phyloP scores from a whole-genome alignment of 2,888 invertebrate genomes.

The Osedax frankpressi region DNA sequence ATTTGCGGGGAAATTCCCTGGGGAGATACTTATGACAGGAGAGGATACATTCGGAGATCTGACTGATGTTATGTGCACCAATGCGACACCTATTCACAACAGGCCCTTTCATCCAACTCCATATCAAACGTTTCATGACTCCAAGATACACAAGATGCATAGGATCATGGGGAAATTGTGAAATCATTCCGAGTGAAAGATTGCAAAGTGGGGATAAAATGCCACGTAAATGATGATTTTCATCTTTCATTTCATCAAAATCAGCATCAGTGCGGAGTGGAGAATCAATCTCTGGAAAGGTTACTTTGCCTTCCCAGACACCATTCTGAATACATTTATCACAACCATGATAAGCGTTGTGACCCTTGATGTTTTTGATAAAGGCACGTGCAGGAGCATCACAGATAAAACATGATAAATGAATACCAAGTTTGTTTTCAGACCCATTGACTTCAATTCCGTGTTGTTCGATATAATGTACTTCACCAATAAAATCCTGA shows the following conservation, averaged over 20 bases:
- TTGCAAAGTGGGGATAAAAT: neutral
- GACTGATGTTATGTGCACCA: slow-evolving; percentile 7
- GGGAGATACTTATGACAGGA: neutral
- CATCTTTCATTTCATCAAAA: neutral
- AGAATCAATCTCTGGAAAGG: neutral
- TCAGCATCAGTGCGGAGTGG: neutral
- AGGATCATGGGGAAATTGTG: neutral
- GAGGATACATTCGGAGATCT: slow-evolving; percentile 4
- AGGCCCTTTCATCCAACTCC: slow-evolving; percentile 1
- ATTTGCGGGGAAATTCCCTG: neutral
- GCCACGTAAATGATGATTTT: neutral
- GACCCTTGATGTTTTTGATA: slow-evolving; percentile 24
- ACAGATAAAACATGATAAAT: slow-evolving; percentile 29
- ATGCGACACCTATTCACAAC: slow-evolving; percentile 8
- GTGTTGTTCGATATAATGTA: neutral
- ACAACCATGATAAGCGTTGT: slow-evolving; percentile 27
- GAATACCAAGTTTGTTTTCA: slow-evolving; percentile 13
- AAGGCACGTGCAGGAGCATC: slow-evolving; percentile 20
- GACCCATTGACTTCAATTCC: neutral
- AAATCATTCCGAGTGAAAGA: neutral
- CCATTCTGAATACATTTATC: slow-evolving; percentile 23
- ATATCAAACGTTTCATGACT: neutral
- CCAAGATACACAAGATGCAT: neutral
- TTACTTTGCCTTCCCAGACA: slow-evolving; percentile 6
- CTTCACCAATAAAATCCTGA: slow-evolving; percentile 4